Evolutionary conservation across 2,113 vertebrate species (phyloP), one percentile per base, ranked within the genome.

Genomic region (Sminthopsis crassicaudata): DNA sequence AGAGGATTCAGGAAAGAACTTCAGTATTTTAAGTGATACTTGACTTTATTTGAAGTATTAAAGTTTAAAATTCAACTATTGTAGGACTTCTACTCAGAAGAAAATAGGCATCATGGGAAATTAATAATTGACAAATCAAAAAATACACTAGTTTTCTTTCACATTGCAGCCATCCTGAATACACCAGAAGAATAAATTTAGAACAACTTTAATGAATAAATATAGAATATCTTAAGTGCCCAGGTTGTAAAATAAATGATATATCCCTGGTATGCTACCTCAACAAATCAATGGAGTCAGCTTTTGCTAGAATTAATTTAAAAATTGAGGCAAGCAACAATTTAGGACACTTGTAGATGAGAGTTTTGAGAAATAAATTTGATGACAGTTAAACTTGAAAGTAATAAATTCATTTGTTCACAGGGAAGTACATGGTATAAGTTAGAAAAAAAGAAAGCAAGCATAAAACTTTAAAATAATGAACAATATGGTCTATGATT

Each of bases 31-130:
- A 84, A 84, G 67, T 84, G 67, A 84, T 84, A 7, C 42, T 84
- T 42, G 16, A 84, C n/a, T 84, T 89, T 67, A 42, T 90, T 50
- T 76, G 90, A 93, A 91, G 92, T 46, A 89, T 22, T 48, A 90
- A 92, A 76, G n/a, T 53, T 11, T 30, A 52, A 93, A 96, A 96
- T 93, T 90, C 53, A 95, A 93, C n/a, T 84, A 55, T 9, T 42
- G 46, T 92, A 93, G 0, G 27, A 11, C 54, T 91, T 90, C 10
- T 57, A 36, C 90, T 91, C 26, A 19, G 89, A 92, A 93, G 36
- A 92, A 93, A 95, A 46, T 1, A 93, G 52, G 3, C 8, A 42
- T 51, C 24, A 26, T 67, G 48, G 42, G 22, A 89, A 88, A 0
- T 14, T 46, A 95, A 92, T 27, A 52, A 88, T 54, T 46, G 60